phyloP scores from a whole-genome alignment of 2,113 vertebrate species.

The Malurus elegans region DNA sequence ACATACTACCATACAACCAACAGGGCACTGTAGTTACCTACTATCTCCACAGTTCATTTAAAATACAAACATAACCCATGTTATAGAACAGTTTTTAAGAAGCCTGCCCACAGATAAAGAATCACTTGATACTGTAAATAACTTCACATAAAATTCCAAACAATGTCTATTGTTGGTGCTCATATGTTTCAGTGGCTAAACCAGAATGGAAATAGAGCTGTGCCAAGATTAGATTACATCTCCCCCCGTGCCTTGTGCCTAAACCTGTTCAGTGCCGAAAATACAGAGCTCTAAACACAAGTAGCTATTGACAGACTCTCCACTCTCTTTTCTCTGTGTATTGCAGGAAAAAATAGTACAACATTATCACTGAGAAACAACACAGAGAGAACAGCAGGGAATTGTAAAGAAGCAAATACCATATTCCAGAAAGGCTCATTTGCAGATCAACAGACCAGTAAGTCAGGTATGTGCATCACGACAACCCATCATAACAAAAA shows the following conservation, averaged over 20 bases:
- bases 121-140: background rate
- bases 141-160: conserved; percentile 18
- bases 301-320: background rate
- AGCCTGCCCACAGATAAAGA: background rate
- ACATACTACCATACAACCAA: background rate
- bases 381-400: background rate
- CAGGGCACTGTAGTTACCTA: background rate
- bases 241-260: background rate
- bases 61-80: background rate
- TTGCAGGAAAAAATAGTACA: background rate
- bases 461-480: background rate
- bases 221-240: background rate
- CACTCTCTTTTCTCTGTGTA: background rate
- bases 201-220: background rate
- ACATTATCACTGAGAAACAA: background rate
- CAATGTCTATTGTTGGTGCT: background rate
- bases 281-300: background rate
- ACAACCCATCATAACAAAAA: background rate
- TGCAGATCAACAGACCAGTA: background rate
- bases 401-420: background rate
- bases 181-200: conserved; percentile 1
- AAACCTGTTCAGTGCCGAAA: background rate
- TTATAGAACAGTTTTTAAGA: background rate
- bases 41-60: background rate
- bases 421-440: background rate